Base-by-base conservation (phyloP, 2,888 invertebrate species). In the Cenopis cana region DNA sequence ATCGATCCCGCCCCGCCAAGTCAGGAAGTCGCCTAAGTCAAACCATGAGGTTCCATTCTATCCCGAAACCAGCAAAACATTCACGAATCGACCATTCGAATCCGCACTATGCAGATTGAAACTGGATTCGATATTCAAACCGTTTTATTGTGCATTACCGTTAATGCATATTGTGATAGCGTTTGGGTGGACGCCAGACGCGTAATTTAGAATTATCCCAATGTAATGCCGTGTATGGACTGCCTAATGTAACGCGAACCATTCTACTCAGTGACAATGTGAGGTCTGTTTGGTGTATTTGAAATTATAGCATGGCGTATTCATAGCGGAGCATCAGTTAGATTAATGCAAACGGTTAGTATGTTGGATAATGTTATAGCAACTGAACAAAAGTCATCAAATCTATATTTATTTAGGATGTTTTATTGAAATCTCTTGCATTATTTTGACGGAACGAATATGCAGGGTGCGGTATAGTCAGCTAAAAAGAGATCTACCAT, bases 61-160 rank as follows among this genome's bases (percentile, higher is more conserved):
- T 33, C 33, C 33, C 6, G 5, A 29, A 29, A 29, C 29, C 5
- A 5, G 5, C 3, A 41, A 46, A 46, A 46, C 46, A 4, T 1
- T 6, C 41, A 41, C 12, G 5, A 41, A 20, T 41, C 41, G 41
- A 20, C 36, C 20, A 10, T n/a, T 41, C 2, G n/a, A 20, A 20
- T 29, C 17, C 60, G 24, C 24, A 59, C 17, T 24, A 61, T 38
- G 61, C 61, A 49, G 61, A 62, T 62, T 60, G 68, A 61, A 69
- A 62, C 38, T 2, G 24, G 41, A 24, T 60, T 61, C 54, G 55
- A 49, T 41, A 68, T 33, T 46, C 33, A 17, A 49, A 68, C 18
- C 64, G 49, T 69, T 69, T 69, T 69, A 69, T 52, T 65, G 64
- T 57, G 52, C 69, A 69, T 64, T 69, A 69, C 38, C 52, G n/a